phyloP scores from a whole-genome alignment of 1,140 invertebrate genomes.

The Potamilus streckersoni region DNA sequence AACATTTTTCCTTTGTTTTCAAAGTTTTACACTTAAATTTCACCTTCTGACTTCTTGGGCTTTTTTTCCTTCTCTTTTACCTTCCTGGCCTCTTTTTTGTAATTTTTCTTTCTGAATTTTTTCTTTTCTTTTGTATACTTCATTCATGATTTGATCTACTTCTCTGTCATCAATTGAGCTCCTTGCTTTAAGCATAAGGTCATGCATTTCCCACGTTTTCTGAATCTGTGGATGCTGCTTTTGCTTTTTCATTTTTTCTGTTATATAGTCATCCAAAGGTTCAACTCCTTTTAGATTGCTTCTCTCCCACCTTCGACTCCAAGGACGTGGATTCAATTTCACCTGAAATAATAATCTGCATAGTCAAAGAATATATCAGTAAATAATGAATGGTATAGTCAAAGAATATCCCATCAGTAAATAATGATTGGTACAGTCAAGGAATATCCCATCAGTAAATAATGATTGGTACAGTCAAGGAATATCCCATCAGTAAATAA shows the following conservation, averaged over 20 bases:
- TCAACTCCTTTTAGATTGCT: conserved; percentile 16
- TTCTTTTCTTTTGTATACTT: too few species aligned
- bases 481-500: background rate
- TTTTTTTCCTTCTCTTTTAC: too few species aligned
- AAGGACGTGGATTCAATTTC: conserved; percentile 11
- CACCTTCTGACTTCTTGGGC: too few species aligned
- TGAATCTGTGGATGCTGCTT: conserved; percentile 50
- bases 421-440: background rate
- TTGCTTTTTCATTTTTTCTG: background rate
- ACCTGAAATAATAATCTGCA: conserved; percentile 9
- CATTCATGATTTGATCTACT: too few species aligned
- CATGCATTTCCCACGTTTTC: conserved; percentile 87
- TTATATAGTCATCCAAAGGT: conserved; percentile 4
- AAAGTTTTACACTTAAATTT: too few species aligned
- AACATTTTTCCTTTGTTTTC: too few species aligned
- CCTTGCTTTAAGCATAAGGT: conserved; percentile 77
- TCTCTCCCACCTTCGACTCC: conserved; percentile 20
- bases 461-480: background rate
- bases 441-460: too few species aligned
- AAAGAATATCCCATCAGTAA: background rate
- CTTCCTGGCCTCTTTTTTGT: too few species aligned
- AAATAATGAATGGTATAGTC: background rate
- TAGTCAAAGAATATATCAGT: background rate
- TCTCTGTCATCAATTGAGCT: too few species aligned
- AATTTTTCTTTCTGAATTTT: too few species aligned